phyloP scores from a whole-genome alignment of 2,797 vertebrate genomes.

The Crenichthys baileyi region DNA sequence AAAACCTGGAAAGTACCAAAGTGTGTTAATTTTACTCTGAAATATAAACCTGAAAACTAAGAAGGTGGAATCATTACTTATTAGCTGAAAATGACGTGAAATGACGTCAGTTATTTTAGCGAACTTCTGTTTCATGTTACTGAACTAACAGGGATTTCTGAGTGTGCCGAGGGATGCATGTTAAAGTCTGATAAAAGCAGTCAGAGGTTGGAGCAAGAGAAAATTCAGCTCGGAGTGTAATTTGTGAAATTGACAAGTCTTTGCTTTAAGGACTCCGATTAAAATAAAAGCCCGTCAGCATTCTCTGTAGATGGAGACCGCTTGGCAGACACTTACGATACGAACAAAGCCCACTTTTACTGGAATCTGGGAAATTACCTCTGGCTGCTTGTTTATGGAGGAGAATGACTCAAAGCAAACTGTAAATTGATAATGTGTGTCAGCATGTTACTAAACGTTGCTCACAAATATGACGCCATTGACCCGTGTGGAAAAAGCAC shows the following conservation, averaged over 20 bases:
- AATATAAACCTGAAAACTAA: background rate
- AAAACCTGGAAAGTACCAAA: background rate
- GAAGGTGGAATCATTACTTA: background rate
- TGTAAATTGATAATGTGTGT: conserved; percentile 19
- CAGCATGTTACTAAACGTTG: conserved; percentile 18
- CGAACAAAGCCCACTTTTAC: conserved; percentile 8
- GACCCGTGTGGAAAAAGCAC: conserved; percentile 35
- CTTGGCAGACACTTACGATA: conserved; percentile 2
- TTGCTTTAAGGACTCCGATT: conserved; percentile 18
- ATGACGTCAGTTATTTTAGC: background rate
- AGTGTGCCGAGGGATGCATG: background rate
- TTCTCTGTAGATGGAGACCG: conserved; percentile 15
- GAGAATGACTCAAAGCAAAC: conserved; percentile 26
- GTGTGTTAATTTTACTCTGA: background rate
- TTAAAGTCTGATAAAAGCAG: background rate
- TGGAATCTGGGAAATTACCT: conserved; percentile 26
- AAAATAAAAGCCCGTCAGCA: conserved; percentile 33
- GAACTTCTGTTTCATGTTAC: background rate
- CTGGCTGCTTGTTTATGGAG: conserved; percentile 13
- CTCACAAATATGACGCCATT: conserved; percentile 32
- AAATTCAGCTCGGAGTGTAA: conserved; percentile 9
- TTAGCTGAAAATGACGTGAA: background rate
- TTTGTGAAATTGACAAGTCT: conserved; percentile 14
- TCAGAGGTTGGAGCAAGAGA: background rate
- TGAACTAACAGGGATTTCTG: background rate